Evolutionary conservation across 2,113 vertebrate genomes (phyloP), one percentile per base, ranked within the genome.

Genomic region (Perca flavescens): DNA sequence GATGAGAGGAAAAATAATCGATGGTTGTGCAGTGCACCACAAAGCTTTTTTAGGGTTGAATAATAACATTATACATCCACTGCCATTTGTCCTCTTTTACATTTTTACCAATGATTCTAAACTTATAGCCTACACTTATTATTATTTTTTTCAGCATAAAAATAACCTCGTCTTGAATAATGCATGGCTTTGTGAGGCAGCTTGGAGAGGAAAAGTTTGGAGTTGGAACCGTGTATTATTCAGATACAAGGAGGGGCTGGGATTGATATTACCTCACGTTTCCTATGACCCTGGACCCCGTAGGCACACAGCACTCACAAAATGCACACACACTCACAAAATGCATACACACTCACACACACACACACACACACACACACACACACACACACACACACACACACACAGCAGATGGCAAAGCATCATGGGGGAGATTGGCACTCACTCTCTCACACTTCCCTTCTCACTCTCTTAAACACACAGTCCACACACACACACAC

Each of bases 401-500:
- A 83, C 80, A 86, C 79, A 89, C 77, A 84, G 79, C 93, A 94
- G 92, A 94, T 94, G 92, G 93, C 88, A 88, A 87, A 91, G 84
- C 93, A 94, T 94, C 93, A 92, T 91, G 93, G 93, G 93, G 92
- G 89, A 91, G 90, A 92, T 92, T 93, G 92, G 90, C 91, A 91
- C 71, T 82, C 77, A 57, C 79, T 86, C 82, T 74, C 87, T 79
- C 83, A 87, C 89, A 87, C 90, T 25, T 25, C 25, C 25, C 25
- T 25, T 25, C 1, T 25, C 25, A 25, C 25, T 25, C 25, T 25
- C 25, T 25, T 25, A 25, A 25, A 25, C 25, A 25, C 25, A 25
- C 25, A 25, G 25, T 1, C 25, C 25, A 68, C 52, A 50, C 50
- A 65, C 50, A 53, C 62, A 63, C 50, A 80, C 70, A 79, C 75